Conservation (phyloP, 2,797 vertebrate species). For the Rhinophrynus dorsalis region DNA sequence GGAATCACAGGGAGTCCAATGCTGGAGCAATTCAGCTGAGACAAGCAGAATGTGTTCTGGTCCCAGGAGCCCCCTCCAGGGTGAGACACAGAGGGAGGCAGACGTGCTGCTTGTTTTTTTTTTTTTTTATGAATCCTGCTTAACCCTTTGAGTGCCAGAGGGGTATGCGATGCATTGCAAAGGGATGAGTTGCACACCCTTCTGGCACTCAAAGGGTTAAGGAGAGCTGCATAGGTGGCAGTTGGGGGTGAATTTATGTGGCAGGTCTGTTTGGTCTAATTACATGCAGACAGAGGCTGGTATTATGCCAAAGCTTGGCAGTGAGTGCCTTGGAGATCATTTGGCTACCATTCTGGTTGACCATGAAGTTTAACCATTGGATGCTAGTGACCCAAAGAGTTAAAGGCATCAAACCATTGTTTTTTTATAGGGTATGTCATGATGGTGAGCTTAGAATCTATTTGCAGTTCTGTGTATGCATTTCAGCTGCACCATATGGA, state of each 20-base stretch:
- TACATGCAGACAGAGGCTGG: constrained; percentile 67
- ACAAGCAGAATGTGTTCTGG: neutral
- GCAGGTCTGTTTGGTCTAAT: constrained; percentile 64
- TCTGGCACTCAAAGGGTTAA: too few relatives aligned
- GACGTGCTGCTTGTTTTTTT: constrained; percentile 36
- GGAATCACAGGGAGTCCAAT: too few relatives aligned
- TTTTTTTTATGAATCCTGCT: constrained; percentile 43
- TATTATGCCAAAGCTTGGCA: constrained; percentile 62
- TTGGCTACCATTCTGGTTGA: constrained; percentile 62
- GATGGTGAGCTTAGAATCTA: too few relatives aligned
- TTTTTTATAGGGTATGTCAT: too few relatives aligned
- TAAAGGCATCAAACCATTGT: too few relatives aligned
- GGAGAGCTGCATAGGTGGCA: constrained; percentile 12
- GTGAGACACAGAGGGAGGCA: constrained; percentile 46
- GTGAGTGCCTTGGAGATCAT: constrained; percentile 61
- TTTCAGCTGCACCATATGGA: too few relatives aligned
- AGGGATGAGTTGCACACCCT: too few relatives aligned
- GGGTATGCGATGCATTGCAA: too few relatives aligned
- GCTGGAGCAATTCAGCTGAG: neutral
- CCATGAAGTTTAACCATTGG: constrained; percentile 43
- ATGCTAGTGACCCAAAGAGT: too few relatives aligned
- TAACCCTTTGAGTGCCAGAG: too few relatives aligned
- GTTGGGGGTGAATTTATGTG: constrained; percentile 44
- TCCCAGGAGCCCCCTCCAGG: constrained; percentile 3
- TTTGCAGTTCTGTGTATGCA: too few relatives aligned